These are phyloP conservation scores for Catostylus mosaicus DNA, from an alignment of 30 jellyfish, hydroid and myxozoan genomes.

Conservation along the genomic window DNA sequence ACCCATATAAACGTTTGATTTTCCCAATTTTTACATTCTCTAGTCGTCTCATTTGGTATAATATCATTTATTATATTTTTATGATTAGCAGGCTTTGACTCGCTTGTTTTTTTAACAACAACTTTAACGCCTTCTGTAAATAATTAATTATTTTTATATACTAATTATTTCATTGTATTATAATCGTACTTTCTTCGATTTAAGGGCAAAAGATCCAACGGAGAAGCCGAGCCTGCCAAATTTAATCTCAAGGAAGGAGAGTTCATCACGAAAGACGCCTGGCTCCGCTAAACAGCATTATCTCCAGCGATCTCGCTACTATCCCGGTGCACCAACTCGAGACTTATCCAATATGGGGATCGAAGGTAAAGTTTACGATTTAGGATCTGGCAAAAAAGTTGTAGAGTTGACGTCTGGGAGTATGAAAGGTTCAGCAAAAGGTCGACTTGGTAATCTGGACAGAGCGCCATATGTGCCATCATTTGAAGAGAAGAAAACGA, in stretches of 20 bases:
- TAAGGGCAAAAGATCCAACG: background rate
- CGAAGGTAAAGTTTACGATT: constrained; percentile 91
- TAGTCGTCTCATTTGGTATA: background rate
- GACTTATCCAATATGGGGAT: constrained; percentile 77
- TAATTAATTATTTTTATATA: background rate
- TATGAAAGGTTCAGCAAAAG: constrained; percentile 63
- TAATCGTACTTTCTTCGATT: constrained; percentile 2
- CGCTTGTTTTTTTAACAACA: background rate
- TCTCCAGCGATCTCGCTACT: constrained; percentile 87
- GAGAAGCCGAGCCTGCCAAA: constrained; percentile 48
- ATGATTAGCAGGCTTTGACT: no score
- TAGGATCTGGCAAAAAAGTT: constrained; percentile 92
- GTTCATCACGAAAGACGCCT: constrained; percentile 33
- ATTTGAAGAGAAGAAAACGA: constrained; percentile 75
- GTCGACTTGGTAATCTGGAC: constrained; percentile 60
- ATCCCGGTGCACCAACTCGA: constrained; percentile 95
- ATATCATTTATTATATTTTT: no score
- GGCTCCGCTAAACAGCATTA: constrained; percentile 96
- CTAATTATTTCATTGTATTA: background rate
- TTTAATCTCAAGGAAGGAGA: constrained; percentile 32
- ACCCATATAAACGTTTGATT: no score
- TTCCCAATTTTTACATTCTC: background rate
- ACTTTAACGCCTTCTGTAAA: background rate
- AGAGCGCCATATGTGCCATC: constrained; percentile 75
- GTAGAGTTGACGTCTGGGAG: constrained; percentile 93